These are phyloP conservation scores for Heliconius hewitsoni DNA, from an alignment of 1,140 invertebrate species.

Conservation along the genomic window DNA sequence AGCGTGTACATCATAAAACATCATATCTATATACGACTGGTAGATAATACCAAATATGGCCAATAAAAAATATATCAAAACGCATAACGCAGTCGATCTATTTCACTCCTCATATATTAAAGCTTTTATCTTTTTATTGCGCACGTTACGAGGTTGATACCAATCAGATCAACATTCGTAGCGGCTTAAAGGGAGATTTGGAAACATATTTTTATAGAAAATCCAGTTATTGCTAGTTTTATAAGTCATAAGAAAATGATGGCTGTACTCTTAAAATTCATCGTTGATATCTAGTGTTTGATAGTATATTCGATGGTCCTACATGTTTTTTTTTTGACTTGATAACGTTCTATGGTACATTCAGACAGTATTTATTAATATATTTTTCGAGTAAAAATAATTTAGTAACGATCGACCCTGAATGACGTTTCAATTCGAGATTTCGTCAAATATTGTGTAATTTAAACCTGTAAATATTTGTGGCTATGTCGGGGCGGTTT, in stretches of 20 bases:
- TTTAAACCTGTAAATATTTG: too few relatives aligned
- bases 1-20: neutral
- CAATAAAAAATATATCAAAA: conserved; percentile 3
- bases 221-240: conserved; percentile 1
- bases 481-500: too few relatives aligned
- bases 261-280: neutral
- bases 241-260: neutral
- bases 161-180: neutral
- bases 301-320: too few relatives aligned
- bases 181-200: neutral
- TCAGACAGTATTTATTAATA: too few relatives aligned
- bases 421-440: too few relatives aligned
- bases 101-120: neutral
- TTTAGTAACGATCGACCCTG: too few relatives aligned
- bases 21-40: neutral
- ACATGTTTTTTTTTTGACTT: too few relatives aligned
- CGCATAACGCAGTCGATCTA: conserved; percentile 10
- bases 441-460: too few relatives aligned
- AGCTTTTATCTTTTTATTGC: conserved; percentile 6
- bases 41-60: conserved; percentile 1
- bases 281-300: neutral
- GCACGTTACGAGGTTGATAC: neutral
- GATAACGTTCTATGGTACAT: too few relatives aligned
- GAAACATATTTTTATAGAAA: conserved; percentile 9
- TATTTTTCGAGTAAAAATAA: too few relatives aligned